A percentile compares a stretch with the other conserved stretches of the same genome.
phyloP scores from a whole-genome alignment of 2,113 vertebrate species.

The Cricetomys ansorgei region DNA sequence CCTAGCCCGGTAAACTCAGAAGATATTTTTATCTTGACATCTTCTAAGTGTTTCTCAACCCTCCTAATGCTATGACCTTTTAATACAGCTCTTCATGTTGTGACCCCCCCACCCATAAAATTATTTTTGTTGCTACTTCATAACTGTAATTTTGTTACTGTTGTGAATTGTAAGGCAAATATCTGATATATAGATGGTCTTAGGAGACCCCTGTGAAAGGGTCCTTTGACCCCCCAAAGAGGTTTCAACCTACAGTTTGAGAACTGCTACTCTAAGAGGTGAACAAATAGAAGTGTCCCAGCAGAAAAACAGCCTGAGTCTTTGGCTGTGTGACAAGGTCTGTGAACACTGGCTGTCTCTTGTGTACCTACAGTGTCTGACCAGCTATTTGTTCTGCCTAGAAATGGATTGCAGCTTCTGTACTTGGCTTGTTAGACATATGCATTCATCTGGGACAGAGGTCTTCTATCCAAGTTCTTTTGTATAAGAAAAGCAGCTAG shows the following conservation, averaged over 20 bases:
- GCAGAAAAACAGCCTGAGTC: neutral
- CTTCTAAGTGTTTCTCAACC: no score
- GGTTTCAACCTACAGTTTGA: no score
- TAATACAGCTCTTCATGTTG: no score
- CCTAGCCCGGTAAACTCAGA: neutral
- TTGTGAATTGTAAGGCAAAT: no score
- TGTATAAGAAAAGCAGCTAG: conserved; percentile 31
- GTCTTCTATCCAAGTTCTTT: conserved; percentile 38
- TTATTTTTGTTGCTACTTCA: no score
- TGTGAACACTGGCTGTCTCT: neutral
- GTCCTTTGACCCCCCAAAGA: no score
- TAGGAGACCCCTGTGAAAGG: no score
- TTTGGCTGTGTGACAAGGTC: conserved; percentile 14
- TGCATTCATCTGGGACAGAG: neutral
- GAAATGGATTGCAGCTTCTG: neutral
- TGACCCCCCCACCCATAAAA: no score
- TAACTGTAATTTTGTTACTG: no score
- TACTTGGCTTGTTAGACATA: neutral
- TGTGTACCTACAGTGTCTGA: neutral
- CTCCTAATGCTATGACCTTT: no score
- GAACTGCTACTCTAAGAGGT: neutral
- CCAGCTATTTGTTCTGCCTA: conserved; percentile 6
- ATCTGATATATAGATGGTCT: no score
- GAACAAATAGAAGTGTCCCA: neutral
- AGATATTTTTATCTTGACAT: neutral